Conservation (phyloP, 2,888 invertebrate genomes). For the Strigamia transsilvanica region DNA sequence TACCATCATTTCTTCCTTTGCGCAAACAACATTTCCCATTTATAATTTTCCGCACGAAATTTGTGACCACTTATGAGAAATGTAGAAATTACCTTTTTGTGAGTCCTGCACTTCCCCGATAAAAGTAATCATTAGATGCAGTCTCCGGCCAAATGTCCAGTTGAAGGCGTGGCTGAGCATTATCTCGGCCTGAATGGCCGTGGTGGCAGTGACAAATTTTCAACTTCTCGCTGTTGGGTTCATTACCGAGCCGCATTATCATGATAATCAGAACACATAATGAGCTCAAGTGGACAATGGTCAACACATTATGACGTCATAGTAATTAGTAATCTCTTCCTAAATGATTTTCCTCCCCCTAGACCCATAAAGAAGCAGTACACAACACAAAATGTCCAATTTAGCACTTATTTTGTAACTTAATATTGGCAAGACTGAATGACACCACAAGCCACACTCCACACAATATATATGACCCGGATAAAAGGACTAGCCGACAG, state of each 20-base stretch:
- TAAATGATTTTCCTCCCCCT: background rate
- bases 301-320: background rate
- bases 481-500: background rate
- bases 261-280: conserved; percentile 27
- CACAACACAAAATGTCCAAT: background rate
- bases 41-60: background rate
- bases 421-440: background rate
- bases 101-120: background rate
- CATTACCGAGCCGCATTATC: background rate
- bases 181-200: conserved; percentile 1
- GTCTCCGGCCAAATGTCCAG: conserved; percentile 11
- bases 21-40: no score
- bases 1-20: no score
- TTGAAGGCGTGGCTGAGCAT: conserved; percentile 26
- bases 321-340: background rate
- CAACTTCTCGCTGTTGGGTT: conserved; percentile 10
- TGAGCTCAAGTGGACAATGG: conserved; percentile 22
- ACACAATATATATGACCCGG: background rate
- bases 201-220: conserved; percentile 32
- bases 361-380: background rate
- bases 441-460: background rate
- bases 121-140: conserved; percentile 9
- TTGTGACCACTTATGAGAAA: background rate
- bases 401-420: background rate
- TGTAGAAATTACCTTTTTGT: conserved; percentile 14